These are phyloP conservation scores for Clarias magur DNA, from an alignment of 2,113 vertebrate genomes.

Conservation along the genomic window DNA sequence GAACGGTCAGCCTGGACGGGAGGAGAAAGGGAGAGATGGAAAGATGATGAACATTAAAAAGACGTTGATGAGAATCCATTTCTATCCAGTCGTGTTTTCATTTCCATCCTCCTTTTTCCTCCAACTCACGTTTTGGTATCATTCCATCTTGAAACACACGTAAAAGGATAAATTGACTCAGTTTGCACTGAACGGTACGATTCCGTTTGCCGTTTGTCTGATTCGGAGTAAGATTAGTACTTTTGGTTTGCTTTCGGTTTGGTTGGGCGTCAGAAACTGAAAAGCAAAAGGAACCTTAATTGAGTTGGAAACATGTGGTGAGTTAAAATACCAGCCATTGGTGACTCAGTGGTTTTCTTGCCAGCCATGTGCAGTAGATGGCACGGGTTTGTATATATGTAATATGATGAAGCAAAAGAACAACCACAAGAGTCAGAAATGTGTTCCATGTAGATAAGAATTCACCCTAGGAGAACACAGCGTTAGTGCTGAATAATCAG, in stretches of 20 bases:
- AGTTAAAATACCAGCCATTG: too few relatives aligned
- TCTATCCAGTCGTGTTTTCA: constrained; percentile 20
- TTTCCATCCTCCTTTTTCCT: constrained; percentile 29
- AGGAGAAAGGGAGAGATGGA: constrained; percentile 31
- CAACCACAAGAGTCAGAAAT: not conserved
- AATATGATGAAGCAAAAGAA: too few relatives aligned
- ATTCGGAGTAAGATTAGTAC: not conserved
- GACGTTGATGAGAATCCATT: constrained; percentile 27
- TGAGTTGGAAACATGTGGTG: not conserved
- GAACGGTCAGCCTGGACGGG: constrained; percentile 24
- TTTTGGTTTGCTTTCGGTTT: not conserved
- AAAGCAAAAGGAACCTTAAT: not conserved
- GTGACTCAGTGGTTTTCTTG: too few relatives aligned
- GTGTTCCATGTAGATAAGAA: too few relatives aligned
- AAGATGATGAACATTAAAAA: constrained; percentile 22
- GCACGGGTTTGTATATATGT: too few relatives aligned
- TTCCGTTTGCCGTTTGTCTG: not conserved
- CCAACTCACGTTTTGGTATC: constrained; percentile 5
- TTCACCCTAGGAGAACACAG: not conserved
- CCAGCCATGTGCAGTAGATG: too few relatives aligned
- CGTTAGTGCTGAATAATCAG: not conserved
- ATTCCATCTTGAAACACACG: constrained; percentile 22
- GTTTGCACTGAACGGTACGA: not conserved
- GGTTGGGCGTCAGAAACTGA: not conserved
- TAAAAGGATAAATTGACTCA: not conserved